phyloP scores from a whole-genome alignment of 2,888 invertebrate genomes.

The Megastigmus dorsalis region DNA sequence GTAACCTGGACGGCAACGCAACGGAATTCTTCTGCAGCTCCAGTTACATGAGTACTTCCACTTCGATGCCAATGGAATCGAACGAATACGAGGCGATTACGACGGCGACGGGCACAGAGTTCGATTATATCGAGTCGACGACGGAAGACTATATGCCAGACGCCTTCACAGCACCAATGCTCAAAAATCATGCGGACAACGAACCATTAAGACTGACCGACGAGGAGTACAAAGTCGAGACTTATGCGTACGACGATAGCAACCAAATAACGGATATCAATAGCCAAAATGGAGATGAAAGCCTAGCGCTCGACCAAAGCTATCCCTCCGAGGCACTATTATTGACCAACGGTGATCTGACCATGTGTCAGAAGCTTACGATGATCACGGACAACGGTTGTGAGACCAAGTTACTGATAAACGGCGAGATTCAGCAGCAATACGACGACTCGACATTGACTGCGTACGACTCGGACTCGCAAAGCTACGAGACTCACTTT shows the following conservation, averaged over 20 bases:
- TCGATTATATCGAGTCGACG: neutral
- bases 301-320: neutral
- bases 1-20: neutral
- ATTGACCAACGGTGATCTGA: conserved; percentile 31
- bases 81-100: conserved; percentile 34
- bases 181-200: conserved; percentile 33
- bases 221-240: conserved; percentile 32
- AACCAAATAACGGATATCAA: neutral
- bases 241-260: neutral
- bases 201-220: conserved; percentile 62
- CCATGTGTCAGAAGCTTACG: neutral
- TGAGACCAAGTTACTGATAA: neutral
- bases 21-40: neutral
- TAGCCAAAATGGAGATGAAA: neutral
- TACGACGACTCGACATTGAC: neutral
- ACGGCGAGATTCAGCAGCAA: neutral
- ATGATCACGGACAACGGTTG: neutral
- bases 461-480: neutral
- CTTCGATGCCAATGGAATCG: neutral
- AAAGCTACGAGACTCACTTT: neutral
- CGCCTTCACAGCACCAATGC: conserved; percentile 29
- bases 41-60: conserved; percentile 18
- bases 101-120: neutral
- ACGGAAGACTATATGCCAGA: conserved; percentile 14
- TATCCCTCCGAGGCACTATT: neutral